phyloP scores from a whole-genome alignment of 2,113 vertebrate species.

The Pseudorectes ferrugineus region DNA sequence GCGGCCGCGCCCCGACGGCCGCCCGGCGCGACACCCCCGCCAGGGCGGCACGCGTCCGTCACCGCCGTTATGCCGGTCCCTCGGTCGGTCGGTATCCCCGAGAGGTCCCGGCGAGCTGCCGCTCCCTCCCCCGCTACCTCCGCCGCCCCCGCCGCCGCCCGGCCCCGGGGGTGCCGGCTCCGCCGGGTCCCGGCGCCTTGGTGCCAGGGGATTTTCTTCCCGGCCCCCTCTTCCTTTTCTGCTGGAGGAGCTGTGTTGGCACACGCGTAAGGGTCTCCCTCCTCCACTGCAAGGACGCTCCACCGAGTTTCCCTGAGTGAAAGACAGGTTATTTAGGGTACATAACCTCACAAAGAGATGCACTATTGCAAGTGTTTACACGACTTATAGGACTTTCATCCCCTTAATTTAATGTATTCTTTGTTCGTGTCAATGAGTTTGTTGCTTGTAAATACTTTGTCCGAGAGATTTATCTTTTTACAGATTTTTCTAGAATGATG shows the following conservation, averaged over 20 bases:
- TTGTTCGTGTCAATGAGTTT: conserved; percentile 68
- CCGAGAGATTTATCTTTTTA: conserved; percentile 83
- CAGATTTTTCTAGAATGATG: conserved; percentile 77
- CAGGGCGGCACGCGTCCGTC: not conserved
- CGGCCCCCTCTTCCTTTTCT: not conserved
- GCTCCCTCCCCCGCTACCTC: not conserved
- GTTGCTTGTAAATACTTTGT: conserved; percentile 80
- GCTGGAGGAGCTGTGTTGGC: not conserved
- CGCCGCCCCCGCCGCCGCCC: not conserved
- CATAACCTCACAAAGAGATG: conserved; percentile 67
- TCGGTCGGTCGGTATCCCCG: not conserved
- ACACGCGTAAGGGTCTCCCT: not conserved
- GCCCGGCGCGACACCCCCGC: no score
- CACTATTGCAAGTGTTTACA: conserved; percentile 79
- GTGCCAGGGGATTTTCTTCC: not conserved
- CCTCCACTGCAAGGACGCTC: not conserved
- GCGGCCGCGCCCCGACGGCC: not conserved
- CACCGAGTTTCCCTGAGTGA: not conserved
- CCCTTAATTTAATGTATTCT: conserved; percentile 77
- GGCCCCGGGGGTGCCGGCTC: not conserved
- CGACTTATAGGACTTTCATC: conserved; percentile 58
- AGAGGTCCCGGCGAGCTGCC: not conserved
- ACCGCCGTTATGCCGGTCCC: not conserved
- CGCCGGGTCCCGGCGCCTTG: not conserved
- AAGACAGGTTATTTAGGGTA: conserved; percentile 28